A percentile compares a stretch with the other conserved stretches of the same genome.
These are phyloP conservation scores for Potorous gilbertii DNA, from an alignment of 2,797 vertebrate genomes.

Conservation along the genomic window DNA sequence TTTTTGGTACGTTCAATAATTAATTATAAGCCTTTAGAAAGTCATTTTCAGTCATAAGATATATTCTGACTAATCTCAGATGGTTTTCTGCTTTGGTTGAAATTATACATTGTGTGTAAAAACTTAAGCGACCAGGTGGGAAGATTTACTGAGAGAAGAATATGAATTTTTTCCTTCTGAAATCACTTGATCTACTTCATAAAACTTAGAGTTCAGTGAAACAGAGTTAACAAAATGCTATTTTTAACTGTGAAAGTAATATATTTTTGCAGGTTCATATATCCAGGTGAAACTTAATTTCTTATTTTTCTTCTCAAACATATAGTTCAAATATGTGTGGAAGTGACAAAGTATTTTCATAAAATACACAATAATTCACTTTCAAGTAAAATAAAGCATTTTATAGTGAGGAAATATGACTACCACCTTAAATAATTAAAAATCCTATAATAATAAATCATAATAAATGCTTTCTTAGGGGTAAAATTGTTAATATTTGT, in stretches of 20 bases:
- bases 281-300: background rate
- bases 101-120: background rate
- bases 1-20: background rate
- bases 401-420: background rate
- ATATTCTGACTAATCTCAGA: background rate
- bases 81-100: background rate
- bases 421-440: background rate
- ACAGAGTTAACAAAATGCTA: background rate
- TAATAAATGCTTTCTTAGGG: background rate
- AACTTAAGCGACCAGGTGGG: background rate
- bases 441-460: background rate
- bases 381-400: conserved; percentile 13
- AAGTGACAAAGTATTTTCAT: conserved; percentile 13
- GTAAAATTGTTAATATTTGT: background rate
- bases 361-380: background rate
- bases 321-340: background rate
- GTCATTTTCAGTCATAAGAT: background rate
- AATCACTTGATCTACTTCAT: background rate
- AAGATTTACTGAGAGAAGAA: background rate
- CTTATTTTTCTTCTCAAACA: conserved; percentile 1
- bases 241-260: conserved; percentile 16
- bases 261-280: background rate
- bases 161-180: background rate
- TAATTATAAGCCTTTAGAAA: background rate
- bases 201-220: background rate